Evolutionary conservation across 2,888 invertebrate genomes (phyloP).

Genomic region (Norana najaformis): DNA sequence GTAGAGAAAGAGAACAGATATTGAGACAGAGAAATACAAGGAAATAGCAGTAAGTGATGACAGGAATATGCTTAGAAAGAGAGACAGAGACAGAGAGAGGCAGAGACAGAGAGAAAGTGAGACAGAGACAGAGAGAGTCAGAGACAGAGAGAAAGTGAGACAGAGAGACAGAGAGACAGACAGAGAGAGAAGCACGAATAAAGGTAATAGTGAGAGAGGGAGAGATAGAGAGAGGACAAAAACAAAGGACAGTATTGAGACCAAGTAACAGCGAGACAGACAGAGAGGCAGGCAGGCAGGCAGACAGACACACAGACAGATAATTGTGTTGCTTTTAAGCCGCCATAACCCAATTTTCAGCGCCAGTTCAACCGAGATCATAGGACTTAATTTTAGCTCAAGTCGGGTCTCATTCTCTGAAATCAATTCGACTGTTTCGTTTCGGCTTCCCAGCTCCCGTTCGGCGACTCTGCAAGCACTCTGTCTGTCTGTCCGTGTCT

Average conservation of each 20-base stretch:
- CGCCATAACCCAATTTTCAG: neutral
- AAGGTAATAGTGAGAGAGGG: no score
- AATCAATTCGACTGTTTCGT: neutral
- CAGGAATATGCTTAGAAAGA: no score
- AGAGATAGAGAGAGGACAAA: neutral
- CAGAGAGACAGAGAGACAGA: neutral
- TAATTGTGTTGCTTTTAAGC: neutral
- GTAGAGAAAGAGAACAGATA: no score
- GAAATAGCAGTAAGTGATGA: no score
- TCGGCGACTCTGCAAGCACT: neutral
- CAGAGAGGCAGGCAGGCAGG: neutral
- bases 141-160: neutral
- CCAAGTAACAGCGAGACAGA: neutral
- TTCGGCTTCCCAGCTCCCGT: neutral
- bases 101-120: no score
- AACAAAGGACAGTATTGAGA: neutral
- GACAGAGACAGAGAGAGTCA: no score
- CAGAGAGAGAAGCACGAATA: no score
- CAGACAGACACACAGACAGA: slow-evolving; percentile 13
- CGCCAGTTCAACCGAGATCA: neutral
- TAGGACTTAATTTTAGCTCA: neutral
- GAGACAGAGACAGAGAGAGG: no score
- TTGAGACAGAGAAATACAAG: no score
- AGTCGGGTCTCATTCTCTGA: neutral
- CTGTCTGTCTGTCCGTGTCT: slow-evolving; percentile 24